A percentile compares a stretch with the other conserved stretches of the same genome.
Conservation (phyloP, 2,888 invertebrate species). For the Rhogogaster chlorosoma region DNA sequence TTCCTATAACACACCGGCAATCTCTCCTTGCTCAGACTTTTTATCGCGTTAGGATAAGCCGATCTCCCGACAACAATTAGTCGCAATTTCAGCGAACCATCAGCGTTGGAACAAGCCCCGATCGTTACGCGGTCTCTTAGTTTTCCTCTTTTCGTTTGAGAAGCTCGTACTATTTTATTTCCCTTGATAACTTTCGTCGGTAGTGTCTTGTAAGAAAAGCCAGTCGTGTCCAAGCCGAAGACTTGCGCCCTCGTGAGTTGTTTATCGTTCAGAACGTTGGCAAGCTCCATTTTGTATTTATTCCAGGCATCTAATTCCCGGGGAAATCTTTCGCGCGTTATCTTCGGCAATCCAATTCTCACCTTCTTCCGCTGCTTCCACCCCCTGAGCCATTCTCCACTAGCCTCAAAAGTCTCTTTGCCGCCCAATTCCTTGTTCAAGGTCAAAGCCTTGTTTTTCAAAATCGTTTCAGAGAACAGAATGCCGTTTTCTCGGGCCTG, state of each 20-base stretch:
- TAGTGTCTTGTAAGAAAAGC: conserved; percentile 62
- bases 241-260: conserved; percentile 54
- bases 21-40: conserved; percentile 55
- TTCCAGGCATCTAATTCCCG: background rate
- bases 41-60: conserved; percentile 60
- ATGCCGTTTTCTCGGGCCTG: background rate
- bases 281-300: background rate
- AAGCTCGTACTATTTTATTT: conserved; percentile 58
- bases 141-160: conserved; percentile 60
- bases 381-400: background rate
- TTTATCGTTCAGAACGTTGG: background rate
- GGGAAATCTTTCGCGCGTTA: background rate
- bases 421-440: conserved; percentile 9
- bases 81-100: conserved; percentile 60
- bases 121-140: conserved; percentile 60
- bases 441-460: background rate
- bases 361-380: background rate
- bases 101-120: conserved; percentile 61
- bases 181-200: conserved; percentile 60
- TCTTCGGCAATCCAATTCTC: background rate
- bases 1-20: background rate
- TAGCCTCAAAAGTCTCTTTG: background rate
- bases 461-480: background rate
- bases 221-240: conserved; percentile 64
- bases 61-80: conserved; percentile 63